Evolutionary conservation across 1,140 invertebrate species (phyloP).

Genomic region (Scaptomyza hsui): DNA sequence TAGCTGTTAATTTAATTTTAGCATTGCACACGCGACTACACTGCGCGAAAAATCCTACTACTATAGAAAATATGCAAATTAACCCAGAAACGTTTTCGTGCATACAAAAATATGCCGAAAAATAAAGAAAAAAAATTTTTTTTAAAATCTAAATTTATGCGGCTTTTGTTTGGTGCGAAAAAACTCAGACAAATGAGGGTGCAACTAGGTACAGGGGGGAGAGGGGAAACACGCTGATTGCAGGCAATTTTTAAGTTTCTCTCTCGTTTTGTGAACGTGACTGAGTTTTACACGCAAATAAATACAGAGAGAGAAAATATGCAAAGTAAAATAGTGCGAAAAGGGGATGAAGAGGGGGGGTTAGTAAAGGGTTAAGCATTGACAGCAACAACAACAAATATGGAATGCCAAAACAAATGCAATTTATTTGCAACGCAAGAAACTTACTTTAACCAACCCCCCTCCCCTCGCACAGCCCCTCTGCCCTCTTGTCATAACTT

Average conservation of each 20-base stretch:
- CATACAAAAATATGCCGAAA: constrained; percentile 75
- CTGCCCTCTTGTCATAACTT: constrained; percentile 40
- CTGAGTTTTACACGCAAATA: constrained; percentile 71
- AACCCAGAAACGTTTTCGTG: constrained; percentile 75
- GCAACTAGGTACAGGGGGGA: background rate
- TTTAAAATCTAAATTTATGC: constrained; percentile 77
- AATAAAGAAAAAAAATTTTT: constrained; percentile 19
- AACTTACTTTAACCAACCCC: background rate
- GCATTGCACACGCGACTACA: constrained; percentile 30
- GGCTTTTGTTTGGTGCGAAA: constrained; percentile 42
- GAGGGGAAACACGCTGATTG: constrained; percentile 54
- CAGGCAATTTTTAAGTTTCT: constrained; percentile 30
- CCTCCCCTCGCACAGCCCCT: background rate
- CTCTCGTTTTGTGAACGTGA: constrained; percentile 45
- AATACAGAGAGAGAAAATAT: constrained; percentile 38
- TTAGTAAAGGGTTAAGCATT: constrained; percentile 55
- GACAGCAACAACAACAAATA: constrained; percentile 23
- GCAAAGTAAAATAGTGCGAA: constrained; percentile 30
- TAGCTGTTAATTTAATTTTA: constrained; percentile 70
- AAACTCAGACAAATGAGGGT: constrained; percentile 37
- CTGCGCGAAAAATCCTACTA: background rate
- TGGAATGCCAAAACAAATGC: constrained; percentile 63
- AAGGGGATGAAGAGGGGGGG: background rate
- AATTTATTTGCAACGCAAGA: constrained; percentile 60
- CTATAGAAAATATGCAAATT: constrained; percentile 57